Conservation (phyloP, 1,140 invertebrate species). For the Chironomus tepperi region DNA sequence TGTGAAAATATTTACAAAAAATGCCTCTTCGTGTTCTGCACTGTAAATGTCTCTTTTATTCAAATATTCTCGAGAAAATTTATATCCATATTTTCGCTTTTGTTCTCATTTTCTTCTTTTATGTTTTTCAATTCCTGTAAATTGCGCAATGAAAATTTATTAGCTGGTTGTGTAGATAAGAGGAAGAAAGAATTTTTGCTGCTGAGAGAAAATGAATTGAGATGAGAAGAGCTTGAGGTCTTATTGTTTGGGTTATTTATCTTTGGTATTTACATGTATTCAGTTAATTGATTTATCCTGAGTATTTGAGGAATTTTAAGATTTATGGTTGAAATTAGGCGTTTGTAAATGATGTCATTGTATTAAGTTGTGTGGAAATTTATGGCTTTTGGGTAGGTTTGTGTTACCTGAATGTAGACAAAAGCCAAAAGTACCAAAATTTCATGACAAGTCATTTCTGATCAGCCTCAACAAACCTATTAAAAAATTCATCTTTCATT, state of each 20-base stretch:
- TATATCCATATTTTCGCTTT: background rate
- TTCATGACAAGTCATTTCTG: no score
- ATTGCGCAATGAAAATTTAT: background rate
- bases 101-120: background rate
- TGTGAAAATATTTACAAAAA: background rate
- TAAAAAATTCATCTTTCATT: no score
- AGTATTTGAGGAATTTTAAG: background rate
- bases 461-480: no score
- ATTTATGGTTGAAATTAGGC: no score
- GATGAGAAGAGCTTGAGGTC: no score
- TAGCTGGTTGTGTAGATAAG: background rate
- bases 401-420: no score
- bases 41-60: conserved; percentile 2
- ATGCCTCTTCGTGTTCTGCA: background rate
- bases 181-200: background rate
- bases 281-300: background rate
- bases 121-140: background rate
- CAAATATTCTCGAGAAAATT: background rate
- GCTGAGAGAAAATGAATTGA: background rate
- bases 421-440: no score
- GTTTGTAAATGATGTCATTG: no score
- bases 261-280: background rate
- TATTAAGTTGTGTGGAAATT: no score
- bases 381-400: no score
- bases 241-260: background rate